Conservation (phyloP, 2,113 vertebrate genomes). For the Neogale vison region DNA sequence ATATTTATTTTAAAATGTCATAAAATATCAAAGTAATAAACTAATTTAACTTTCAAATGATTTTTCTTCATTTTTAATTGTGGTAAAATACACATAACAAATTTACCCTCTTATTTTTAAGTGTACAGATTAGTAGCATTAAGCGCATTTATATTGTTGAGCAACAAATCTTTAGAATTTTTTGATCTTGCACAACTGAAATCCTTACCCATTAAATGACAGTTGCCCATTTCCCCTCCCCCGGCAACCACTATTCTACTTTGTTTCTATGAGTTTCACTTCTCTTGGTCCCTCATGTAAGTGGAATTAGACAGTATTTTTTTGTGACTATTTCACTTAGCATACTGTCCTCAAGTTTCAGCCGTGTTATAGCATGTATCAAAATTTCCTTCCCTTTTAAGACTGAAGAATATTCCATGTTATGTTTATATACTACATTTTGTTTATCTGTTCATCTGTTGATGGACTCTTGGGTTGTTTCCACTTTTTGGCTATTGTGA, state of each 20-base stretch:
- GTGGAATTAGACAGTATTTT: not conserved
- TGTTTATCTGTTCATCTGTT: not conserved
- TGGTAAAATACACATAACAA: not conserved
- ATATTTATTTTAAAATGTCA: conserved; percentile 36
- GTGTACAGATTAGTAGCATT: not conserved
- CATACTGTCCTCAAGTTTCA: not conserved
- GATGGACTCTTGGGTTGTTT: not conserved
- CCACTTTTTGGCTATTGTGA: not conserved
- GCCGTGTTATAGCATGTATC: not conserved
- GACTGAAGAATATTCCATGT: not conserved
- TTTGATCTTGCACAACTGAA: not conserved
- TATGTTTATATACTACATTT: not conserved
- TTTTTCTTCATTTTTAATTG: not conserved
- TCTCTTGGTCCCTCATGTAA: not conserved
- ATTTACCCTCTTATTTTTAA: not conserved
- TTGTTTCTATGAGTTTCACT: not conserved
- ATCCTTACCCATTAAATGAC: not conserved
- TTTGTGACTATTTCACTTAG: not conserved
- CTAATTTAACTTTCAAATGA: conserved; percentile 19
- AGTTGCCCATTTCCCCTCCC: not conserved
- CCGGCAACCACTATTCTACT: not conserved
- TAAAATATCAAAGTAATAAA: conserved; percentile 66
- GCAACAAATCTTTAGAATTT: not conserved
- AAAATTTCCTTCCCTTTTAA: not conserved
- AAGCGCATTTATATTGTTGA: not conserved